Evolutionary conservation across 2,888 invertebrate species (phyloP).

Genomic region (Mylabris sibirica): DNA sequence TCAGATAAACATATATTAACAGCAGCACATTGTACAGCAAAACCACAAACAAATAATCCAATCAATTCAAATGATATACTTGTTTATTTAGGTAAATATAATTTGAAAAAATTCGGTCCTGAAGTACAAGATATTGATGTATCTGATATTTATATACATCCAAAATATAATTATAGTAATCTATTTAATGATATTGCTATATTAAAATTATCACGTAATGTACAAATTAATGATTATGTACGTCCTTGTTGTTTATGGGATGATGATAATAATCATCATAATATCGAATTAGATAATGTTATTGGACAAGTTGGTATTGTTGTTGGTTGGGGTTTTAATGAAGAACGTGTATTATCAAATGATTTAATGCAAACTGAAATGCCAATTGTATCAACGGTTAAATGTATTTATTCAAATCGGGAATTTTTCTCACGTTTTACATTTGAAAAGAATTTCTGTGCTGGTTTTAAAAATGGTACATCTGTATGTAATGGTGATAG

Average conservation of each 20-base stretch:
- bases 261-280: conserved; percentile 22
- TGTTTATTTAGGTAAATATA: conserved; percentile 55
- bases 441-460: conserved; percentile 65
- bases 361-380: conserved; percentile 67
- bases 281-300: conserved; percentile 36
- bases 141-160: conserved; percentile 56
- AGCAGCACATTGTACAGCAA: conserved; percentile 72
- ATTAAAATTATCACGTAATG: conserved; percentile 62
- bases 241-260: conserved; percentile 69
- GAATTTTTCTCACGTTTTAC: conserved; percentile 69
- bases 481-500: conserved; percentile 66
- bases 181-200: conserved; percentile 66
- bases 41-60: conserved; percentile 46
- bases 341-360: conserved; percentile 65
- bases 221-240: conserved; percentile 64
- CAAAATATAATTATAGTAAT: conserved; percentile 54
- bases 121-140: conserved; percentile 62
- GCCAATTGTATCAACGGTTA: conserved; percentile 68
- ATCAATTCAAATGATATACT: conserved; percentile 53
- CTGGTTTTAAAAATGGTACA: conserved; percentile 62
- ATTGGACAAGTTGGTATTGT: conserved; percentile 46
- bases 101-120: conserved; percentile 57
- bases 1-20: conserved; percentile 67
- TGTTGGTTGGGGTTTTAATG: conserved; percentile 65
- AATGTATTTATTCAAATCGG: conserved; percentile 68